Evolutionary conservation across 1,140 invertebrate species (phyloP), one percentile per base, ranked within the genome.

Genomic region (Theocolax elegans): DNA sequence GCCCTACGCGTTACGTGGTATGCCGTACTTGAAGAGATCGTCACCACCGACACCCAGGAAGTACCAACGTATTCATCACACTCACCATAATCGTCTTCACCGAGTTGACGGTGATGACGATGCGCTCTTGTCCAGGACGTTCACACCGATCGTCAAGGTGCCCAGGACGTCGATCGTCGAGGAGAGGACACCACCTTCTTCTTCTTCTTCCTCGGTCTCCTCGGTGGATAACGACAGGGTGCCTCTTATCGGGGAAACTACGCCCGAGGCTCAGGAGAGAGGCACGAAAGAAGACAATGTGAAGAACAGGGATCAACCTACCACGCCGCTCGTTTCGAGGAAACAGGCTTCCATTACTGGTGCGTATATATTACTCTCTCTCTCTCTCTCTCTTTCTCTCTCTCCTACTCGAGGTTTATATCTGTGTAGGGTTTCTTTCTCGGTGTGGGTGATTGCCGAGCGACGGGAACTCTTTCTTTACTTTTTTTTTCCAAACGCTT

Each of bases 271-370:
- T 7, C 40, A 46, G 60, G 27, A 73, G 53, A 74, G 75, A 31
- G n/a, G n/a, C n/a, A 42, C 67, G 44, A 80, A 78, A 35, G 78
- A 79, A 44, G 72, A 72, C 25, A 42, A 72, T 4, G 48, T 75
- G 12, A 77, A 80, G 64, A 77, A 78, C 13, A 23, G 42, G n/a
- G 53, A 29, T 2, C 38, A 29, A 10, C 27, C 8, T 17, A 46
- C 21, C 2, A 66, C 80, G 53, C 49, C 79, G 0, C 54, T 72
- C 4, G 66, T 66, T 1, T 38, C 74, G 7, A 83, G 79, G 40
- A 86, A 85, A 74, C 83, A 85, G 66, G 68, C 81, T 3, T 66
- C 81, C 40, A 86, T 86, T 21, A 85, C 84, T 70, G 82, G 84
- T 86, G 67, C 80, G 80, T 60, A 63, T 42, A 23, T 38, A 15